Evolutionary conservation across 2,888 invertebrate species (phyloP).

Genomic region (Allacma fusca): DNA sequence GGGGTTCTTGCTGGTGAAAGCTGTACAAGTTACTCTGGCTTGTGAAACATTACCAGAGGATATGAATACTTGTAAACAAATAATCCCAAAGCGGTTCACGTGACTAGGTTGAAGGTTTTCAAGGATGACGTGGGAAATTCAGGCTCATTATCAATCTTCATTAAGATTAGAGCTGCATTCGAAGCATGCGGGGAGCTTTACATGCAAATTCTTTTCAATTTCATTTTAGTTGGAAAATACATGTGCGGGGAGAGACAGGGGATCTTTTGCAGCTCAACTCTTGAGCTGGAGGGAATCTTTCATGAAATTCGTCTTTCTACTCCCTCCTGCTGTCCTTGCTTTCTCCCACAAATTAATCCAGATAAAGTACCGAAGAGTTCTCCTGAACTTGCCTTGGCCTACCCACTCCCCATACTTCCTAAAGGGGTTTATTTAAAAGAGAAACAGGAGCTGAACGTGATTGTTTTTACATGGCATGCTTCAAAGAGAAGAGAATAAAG

Average conservation of each 20-base stretch:
- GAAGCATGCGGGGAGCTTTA: constrained; percentile 20
- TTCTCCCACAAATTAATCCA: constrained; percentile 20
- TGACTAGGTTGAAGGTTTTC: too few relatives aligned
- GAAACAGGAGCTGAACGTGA: too few relatives aligned
- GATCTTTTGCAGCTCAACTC: constrained; percentile 16
- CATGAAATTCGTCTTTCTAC: constrained; percentile 30
- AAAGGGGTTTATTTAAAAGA: too few relatives aligned
- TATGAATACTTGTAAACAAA: too few relatives aligned
- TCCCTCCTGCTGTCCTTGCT: not conserved
- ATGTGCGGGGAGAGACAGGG: not conserved
- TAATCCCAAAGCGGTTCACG: too few relatives aligned
- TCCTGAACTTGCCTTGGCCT: too few relatives aligned
- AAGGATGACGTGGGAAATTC: constrained; percentile 43
- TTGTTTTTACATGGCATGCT: too few relatives aligned
- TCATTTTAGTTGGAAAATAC: not conserved
- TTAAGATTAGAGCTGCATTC: constrained; percentile 42
- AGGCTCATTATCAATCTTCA: constrained; percentile 51
- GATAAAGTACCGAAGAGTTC: not conserved
- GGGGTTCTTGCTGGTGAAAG: too few relatives aligned
- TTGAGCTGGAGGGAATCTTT: constrained; percentile 27
- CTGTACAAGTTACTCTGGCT: too few relatives aligned
- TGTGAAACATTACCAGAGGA: too few relatives aligned
- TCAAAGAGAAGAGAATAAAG: too few relatives aligned
- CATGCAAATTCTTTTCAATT: constrained; percentile 24
- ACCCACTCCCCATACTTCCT: too few relatives aligned